Evolutionary conservation across 1,140 invertebrate species (phyloP), one percentile per base, ranked within the genome.

Genomic region (Drosophila bocki): DNA sequence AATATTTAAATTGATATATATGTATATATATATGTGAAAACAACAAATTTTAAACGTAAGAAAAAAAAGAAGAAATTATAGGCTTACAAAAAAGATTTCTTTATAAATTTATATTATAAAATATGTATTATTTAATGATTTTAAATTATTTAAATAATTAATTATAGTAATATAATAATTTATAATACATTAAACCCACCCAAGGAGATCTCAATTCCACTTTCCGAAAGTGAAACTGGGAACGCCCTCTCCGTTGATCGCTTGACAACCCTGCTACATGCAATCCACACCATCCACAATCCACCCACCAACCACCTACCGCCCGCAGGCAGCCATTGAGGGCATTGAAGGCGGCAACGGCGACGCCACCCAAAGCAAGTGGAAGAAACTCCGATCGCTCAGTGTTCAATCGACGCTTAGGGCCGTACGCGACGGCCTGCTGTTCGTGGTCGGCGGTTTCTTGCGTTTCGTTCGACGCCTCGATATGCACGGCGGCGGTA

Each of bases 401-500:
- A 70, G 39, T 50, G 33, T 78, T 19, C n/a, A 48, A 15, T 47
- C 57, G 42, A 56, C 76, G 50, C 45, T 47, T 13, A 9, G 29
- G 29, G 64, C 50, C 7, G 50, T 83, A 12, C 77, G 71, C 17
- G 76, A 67, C 61, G 51, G 77, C 17, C 64, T 87, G 44, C 59
- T 87, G 69, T 61, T 39, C 41, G 35, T 88, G 11, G 57, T 88
- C 70, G 84, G 84, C 37, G 77, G 41, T 59, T 29, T 90, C 32
- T 51, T 88, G 42, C 53, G 51, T 17, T 81, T 69, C 71, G 64
- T 90, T 59, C 69, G 67, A 68, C 78, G 69, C 41, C 57, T 88
- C 35, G 84, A 88, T 69, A 88, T 88, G 84, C 84, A 88, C 80
- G 84, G 84, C 50, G 84, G 83, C 78, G 58, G 57, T 4, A 88